A percentile compares a stretch with the other conserved stretches of the same genome.
Evolutionary conservation across 2,113 vertebrate species (phyloP).

Genomic region (Morone chrysops): DNA sequence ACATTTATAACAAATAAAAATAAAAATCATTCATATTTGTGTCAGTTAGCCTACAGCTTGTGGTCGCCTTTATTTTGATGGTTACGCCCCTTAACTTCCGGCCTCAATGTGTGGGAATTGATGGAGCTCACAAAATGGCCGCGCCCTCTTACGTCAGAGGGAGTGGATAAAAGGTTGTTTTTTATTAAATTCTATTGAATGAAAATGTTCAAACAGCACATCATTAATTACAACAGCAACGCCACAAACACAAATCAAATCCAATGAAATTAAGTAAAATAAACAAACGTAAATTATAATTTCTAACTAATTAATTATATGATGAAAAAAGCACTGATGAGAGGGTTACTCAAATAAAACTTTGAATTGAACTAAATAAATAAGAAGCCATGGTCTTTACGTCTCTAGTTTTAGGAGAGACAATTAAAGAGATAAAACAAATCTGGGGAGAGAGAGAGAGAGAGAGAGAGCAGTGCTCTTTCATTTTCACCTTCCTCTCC

Average conservation of each 20-base stretch:
- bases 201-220: neutral
- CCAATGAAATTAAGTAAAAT: neutral
- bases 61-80: constrained; percentile 54
- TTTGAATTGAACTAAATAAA: too few relatives aligned
- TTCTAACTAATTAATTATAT: neutral
- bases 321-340: too few relatives aligned
- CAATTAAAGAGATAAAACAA: neutral
- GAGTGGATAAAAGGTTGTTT: constrained; percentile 1
- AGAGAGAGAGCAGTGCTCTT: neutral
- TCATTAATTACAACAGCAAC: too few relatives aligned
- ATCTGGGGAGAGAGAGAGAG: neutral
- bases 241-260: neutral
- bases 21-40: too few relatives aligned
- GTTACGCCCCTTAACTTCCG: constrained; percentile 16
- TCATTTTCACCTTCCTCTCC: neutral
- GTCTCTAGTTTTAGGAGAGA: neutral
- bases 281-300: neutral
- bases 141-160: constrained; percentile 73
- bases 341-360: too few relatives aligned
- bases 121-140: constrained; percentile 72
- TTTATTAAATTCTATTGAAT: too few relatives aligned
- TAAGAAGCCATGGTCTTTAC: too few relatives aligned
- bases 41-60: neutral
- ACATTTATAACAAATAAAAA: too few relatives aligned
- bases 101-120: neutral